phyloP scores from a whole-genome alignment of 2,113 vertebrate species.

The Rhabdomys dilectus region DNA sequence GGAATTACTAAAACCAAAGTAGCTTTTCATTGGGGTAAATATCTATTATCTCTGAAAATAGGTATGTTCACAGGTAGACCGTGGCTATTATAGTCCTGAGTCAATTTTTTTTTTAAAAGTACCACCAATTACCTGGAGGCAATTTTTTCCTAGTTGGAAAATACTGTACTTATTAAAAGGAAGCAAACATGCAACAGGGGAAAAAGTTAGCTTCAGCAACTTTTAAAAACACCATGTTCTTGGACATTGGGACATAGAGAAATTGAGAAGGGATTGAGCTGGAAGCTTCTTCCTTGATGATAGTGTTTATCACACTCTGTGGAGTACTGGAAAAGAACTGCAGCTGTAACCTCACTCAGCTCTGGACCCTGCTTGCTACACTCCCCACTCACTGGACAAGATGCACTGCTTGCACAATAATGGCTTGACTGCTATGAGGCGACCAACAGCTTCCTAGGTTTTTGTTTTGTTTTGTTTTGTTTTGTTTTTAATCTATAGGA shows the following conservation, averaged over 20 bases:
- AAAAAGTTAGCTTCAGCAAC: neutral
- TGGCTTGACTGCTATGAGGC: neutral
- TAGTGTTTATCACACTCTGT: neutral
- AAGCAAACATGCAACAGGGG: neutral
- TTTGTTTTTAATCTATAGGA: neutral
- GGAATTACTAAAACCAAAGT: constrained; percentile 45
- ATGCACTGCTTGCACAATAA: no score
- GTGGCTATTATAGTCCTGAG: constrained; percentile 13
- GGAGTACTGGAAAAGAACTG: neutral
- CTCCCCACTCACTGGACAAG: neutral
- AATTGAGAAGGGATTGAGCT: no score
- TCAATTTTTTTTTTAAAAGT: neutral
- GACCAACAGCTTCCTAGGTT: neutral
- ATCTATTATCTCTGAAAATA: constrained; percentile 31
- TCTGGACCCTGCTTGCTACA: neutral
- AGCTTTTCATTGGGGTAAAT: neutral
- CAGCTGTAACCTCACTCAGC: no score
- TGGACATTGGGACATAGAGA: neutral
- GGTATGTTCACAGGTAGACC: neutral
- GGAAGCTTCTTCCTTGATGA: neutral
- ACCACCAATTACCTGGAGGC: neutral
- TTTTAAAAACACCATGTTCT: neutral
- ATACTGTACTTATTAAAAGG: constrained; percentile 28
- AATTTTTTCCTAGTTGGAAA: neutral
- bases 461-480: no score